Evolutionary conservation across 2,113 vertebrate species (phyloP).

Genomic region (Chaetura pelagica): DNA sequence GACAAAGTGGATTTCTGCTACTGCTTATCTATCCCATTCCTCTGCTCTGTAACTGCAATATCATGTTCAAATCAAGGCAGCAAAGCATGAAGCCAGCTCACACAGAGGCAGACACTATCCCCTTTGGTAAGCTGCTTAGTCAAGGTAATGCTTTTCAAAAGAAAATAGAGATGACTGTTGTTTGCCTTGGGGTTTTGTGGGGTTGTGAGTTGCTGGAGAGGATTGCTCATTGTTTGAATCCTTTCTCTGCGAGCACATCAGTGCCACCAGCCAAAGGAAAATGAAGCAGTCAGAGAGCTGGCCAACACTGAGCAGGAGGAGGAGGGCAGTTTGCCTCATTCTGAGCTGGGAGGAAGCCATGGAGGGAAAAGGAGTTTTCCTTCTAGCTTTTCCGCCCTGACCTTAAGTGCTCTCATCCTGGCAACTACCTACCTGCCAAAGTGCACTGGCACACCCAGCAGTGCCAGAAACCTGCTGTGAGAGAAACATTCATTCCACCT

Average conservation of each 20-base stretch:
- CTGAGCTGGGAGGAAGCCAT: not conserved
- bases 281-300: not conserved
- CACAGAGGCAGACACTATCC: not conserved
- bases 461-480: not conserved
- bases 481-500: not conserved
- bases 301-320: not conserved
- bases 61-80: slow-evolving; percentile 46
- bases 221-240: not conserved
- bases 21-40: not conserved
- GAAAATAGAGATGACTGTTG: slow-evolving; percentile 57
- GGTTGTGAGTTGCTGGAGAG: not conserved
- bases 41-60: not conserved
- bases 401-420: not conserved
- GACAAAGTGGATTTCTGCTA: not conserved
- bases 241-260: not conserved
- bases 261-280: slow-evolving; percentile 16
- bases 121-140: slow-evolving; percentile 54
- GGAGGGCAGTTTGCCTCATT: not conserved
- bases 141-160: slow-evolving; percentile 42
- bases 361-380: not conserved
- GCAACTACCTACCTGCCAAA: not conserved
- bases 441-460: not conserved
- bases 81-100: not conserved
- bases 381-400: not conserved
- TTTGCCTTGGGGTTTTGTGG: slow-evolving; percentile 42